These are phyloP conservation scores for Metaphire vulgaris DNA, from an alignment of 1,140 invertebrate species.

Conservation along the genomic window DNA sequence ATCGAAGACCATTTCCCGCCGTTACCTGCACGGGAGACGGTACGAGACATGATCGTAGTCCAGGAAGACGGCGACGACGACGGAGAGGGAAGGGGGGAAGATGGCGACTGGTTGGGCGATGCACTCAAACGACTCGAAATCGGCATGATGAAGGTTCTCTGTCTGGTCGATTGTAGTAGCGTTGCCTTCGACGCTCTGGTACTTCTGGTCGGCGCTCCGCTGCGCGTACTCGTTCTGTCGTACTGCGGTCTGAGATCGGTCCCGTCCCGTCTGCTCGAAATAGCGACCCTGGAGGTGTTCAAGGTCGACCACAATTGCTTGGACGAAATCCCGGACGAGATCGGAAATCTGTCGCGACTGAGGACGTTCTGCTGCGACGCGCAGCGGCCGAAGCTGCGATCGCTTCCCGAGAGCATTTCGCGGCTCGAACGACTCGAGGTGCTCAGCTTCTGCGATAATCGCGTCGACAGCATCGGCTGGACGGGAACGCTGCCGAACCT, in stretches of 20 bases:
- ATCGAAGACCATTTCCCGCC: constrained; percentile 29
- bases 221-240: constrained; percentile 20
- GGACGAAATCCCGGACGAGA: constrained; percentile 24
- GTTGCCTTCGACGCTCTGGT: neutral
- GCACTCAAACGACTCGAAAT: constrained; percentile 18
- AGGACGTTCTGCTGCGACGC: constrained; percentile 21
- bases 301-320: constrained; percentile 23
- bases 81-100: too few species aligned
- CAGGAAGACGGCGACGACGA: constrained; percentile 19
- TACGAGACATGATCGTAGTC: constrained; percentile 24
- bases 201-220: neutral
- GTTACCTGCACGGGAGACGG: constrained; percentile 11
- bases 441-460: constrained; percentile 26
- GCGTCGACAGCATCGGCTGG: constrained; percentile 21
- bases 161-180: constrained; percentile 16
- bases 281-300: constrained; percentile 19
- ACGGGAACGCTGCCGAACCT: constrained; percentile 19
- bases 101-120: too few species aligned
- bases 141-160: constrained; percentile 11
- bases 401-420: constrained; percentile 20
- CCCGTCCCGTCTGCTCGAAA: constrained; percentile 17
- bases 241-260: constrained; percentile 15
- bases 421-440: constrained; percentile 8
- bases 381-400: constrained; percentile 15
- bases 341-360: constrained; percentile 20